Base-by-base conservation (phyloP, 2,113 vertebrate species). In the Sminthopsis crassicaudata region DNA sequence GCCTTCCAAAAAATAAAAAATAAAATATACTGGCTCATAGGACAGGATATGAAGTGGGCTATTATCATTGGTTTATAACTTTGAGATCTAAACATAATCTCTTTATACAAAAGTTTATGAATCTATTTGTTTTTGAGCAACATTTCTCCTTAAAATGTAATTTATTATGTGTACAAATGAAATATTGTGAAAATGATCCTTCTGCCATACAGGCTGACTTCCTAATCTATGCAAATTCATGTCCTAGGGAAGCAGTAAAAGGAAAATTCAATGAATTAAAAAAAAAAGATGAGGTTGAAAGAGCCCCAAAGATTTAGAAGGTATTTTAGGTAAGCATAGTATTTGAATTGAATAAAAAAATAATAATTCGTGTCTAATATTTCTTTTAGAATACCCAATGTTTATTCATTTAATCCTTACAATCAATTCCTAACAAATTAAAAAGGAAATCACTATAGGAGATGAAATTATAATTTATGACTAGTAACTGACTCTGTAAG, bases 351-450 rank as follows among this genome's bases (percentile, higher is more conserved):
- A 94, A 88, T 26, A 94, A 67, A 27, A 27, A 94, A 26, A 0
- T 91, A 76, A 57, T 36, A 1, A 25, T 3, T 27, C 55, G 76
- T n/a, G 46, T 53, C 90, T 76, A 36, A 25, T 3, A 36, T 26
- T 92, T 94, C n/a, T 95, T 26, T 91, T 55, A 3, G 48, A 53
- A 30, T 57, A 53, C 55, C 46, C 92, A 48, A 42, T 93, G 24
- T 46, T 95, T 50, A 11, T 22, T 93, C 25, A 27, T 46, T 91
- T 84, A 92, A 89, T 27, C 16, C 30, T 55, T 19, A 53, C 25
- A 25, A 88, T 91, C 14, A 9, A 53, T 88, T 1, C 50, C 54
- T 46, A 52, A 89, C 50, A 90, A 53, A 16, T 89, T 94, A 84
- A 42, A 67, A 67, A 25, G 46, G 60, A 84, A 53, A 89, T 93